These are phyloP conservation scores for Actinia tenebrosa DNA, from an alignment of 64 coral and sea anemone genomes.

Conservation along the genomic window DNA sequence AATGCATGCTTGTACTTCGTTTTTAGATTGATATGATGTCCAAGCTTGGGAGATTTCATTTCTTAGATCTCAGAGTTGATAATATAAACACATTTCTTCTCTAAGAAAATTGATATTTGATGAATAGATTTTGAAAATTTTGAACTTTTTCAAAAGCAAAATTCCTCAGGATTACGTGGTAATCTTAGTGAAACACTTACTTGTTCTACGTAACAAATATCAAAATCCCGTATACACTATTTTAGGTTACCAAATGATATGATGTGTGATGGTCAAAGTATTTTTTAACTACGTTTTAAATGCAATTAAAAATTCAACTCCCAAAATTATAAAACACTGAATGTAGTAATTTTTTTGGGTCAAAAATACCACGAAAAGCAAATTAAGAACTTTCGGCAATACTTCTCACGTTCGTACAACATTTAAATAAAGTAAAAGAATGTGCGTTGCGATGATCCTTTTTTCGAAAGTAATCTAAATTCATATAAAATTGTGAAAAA, in stretches of 20 bases:
- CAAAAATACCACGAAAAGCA: constrained; percentile 15
- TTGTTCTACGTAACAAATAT: not conserved
- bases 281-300: not conserved
- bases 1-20: not conserved
- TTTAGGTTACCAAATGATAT: not conserved
- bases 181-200: not conserved
- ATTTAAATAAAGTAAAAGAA: not conserved
- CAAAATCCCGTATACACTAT: no score
- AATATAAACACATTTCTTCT: not conserved
- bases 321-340: constrained; percentile 13
- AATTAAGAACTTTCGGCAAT: not conserved
- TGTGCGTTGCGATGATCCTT: not conserved
- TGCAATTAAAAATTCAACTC: not conserved
- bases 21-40: constrained; percentile 15
- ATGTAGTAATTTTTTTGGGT: not conserved
- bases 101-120: not conserved
- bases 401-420: not conserved
- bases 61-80: not conserved
- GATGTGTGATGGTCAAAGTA: not conserved
- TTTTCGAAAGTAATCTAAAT: not conserved
- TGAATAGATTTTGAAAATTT: not conserved
- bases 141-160: not conserved
- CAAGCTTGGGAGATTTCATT: not conserved
- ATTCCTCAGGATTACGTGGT: not conserved
- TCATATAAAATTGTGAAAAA: not conserved